phyloP scores from a whole-genome alignment of 2,888 invertebrate genomes.

The Noctua janthina region DNA sequence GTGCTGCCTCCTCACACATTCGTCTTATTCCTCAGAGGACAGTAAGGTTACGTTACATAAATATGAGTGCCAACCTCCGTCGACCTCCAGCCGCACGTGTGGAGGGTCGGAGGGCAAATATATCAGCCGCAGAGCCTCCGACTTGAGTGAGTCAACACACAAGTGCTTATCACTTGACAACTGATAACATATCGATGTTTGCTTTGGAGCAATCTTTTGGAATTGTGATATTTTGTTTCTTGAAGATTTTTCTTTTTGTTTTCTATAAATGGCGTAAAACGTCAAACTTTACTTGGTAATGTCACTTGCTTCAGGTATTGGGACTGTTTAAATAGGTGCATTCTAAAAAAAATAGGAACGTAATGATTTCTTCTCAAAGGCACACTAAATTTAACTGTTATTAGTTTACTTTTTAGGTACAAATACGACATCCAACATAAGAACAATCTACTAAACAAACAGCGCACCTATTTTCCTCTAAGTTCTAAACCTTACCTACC shows the following conservation, averaged over 20 bases:
- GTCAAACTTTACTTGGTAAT: neutral
- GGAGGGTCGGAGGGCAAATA: constrained; percentile 31
- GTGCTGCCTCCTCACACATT: constrained; percentile 22
- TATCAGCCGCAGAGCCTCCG: constrained; percentile 41
- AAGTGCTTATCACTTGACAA: constrained; percentile 33
- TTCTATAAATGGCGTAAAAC: neutral
- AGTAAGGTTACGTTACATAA: constrained; percentile 41
- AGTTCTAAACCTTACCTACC: neutral
- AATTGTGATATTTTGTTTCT: neutral
- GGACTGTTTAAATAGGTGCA: neutral
- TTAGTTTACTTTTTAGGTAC: neutral
- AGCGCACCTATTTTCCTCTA: neutral
- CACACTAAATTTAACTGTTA: no score
- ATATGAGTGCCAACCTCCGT: constrained; percentile 29
- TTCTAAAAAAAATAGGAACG: neutral
- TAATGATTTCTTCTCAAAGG: neutral
- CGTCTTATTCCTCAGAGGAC: constrained; percentile 18
- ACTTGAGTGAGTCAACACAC: constrained; percentile 23
- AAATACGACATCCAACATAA: neutral
- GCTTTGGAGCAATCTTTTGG: constrained; percentile 1
- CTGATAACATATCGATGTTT: constrained; percentile 23
- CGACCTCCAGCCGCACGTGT: constrained; percentile 26
- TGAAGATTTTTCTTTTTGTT: neutral
- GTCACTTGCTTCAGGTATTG: neutral
- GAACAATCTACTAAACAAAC: neutral